These are phyloP conservation scores for Jaculus jaculus DNA, from an alignment of 2,113 vertebrate genomes.

Conservation along the genomic window DNA sequence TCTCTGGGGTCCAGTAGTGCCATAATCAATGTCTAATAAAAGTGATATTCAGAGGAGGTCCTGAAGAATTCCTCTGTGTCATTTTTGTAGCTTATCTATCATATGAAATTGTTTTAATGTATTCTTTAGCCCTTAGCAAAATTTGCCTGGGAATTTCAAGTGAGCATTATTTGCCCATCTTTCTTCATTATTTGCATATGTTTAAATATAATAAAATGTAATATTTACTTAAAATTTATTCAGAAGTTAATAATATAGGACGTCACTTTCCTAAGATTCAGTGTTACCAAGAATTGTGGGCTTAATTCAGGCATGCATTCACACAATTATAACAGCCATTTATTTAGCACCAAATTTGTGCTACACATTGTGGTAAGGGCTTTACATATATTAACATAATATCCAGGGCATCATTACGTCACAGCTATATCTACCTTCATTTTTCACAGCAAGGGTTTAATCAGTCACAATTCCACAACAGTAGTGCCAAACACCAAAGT, in stretches of 20 bases:
- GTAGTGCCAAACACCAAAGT: not conserved
- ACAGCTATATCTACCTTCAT: not conserved
- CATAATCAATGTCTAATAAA: not conserved
- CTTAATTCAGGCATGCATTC: not conserved
- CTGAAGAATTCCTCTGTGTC: not conserved
- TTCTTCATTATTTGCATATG: not conserved
- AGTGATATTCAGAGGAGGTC: not conserved
- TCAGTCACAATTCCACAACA: not conserved
- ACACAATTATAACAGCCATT: not conserved
- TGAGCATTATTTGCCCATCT: not conserved
- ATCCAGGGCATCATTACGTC: not conserved
- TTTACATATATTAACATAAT: not conserved
- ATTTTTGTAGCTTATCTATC: not conserved
- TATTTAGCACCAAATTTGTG: conserved; percentile 12
- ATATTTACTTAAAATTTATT: not conserved
- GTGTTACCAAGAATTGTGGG: not conserved
- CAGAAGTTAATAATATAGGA: not conserved
- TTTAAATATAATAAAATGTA: not conserved
- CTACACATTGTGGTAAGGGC: not conserved
- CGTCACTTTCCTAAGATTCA: not conserved
- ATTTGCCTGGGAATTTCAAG: not conserved
- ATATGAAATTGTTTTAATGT: not conserved
- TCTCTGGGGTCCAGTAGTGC: not conserved
- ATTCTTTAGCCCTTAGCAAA: not conserved
- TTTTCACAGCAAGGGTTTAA: conserved; percentile 21